These are phyloP conservation scores for Spodoptera litura DNA, from an alignment of 1,140 invertebrate species.

Conservation along the genomic window DNA sequence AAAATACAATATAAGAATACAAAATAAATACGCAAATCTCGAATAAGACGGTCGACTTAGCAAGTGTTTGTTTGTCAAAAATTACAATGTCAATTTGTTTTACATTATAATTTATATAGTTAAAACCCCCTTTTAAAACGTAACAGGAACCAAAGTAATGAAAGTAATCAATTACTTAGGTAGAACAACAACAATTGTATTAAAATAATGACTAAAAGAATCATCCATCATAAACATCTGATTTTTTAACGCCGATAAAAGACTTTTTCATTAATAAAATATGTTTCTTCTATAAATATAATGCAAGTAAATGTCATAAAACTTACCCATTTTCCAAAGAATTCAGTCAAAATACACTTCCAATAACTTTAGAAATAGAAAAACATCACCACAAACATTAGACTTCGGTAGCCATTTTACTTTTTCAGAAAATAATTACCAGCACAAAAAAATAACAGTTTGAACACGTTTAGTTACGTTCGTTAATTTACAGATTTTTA, in stretches of 20 bases:
- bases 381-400: slow-evolving; percentile 75
- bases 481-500: too few species aligned
- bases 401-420: slow-evolving; percentile 74
- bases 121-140: too few species aligned
- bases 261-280: slow-evolving; percentile 5
- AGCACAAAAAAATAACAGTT: slow-evolving; percentile 41
- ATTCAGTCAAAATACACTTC: slow-evolving; percentile 62
- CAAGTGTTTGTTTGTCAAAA: too few species aligned
- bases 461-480: too few species aligned
- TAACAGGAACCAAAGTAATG: too few species aligned
- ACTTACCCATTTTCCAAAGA: slow-evolving; percentile 75
- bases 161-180: too few species aligned
- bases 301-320: neutral
- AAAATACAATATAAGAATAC: too few species aligned
- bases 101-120: too few species aligned
- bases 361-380: slow-evolving; percentile 69
- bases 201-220: too few species aligned
- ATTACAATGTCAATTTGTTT: too few species aligned
- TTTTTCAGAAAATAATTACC: slow-evolving; percentile 26
- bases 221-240: slow-evolving; percentile 42
- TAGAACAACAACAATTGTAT: too few species aligned
- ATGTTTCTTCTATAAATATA: slow-evolving; percentile 11
- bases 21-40: neutral
- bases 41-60: too few species aligned
- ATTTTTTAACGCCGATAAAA: slow-evolving; percentile 4